Percentiles rank a stretch among this genome's conserved stretches.
Evolutionary conservation across 1,140 invertebrate genomes (phyloP).

Genomic region (Drosophila pallidifrons): DNA sequence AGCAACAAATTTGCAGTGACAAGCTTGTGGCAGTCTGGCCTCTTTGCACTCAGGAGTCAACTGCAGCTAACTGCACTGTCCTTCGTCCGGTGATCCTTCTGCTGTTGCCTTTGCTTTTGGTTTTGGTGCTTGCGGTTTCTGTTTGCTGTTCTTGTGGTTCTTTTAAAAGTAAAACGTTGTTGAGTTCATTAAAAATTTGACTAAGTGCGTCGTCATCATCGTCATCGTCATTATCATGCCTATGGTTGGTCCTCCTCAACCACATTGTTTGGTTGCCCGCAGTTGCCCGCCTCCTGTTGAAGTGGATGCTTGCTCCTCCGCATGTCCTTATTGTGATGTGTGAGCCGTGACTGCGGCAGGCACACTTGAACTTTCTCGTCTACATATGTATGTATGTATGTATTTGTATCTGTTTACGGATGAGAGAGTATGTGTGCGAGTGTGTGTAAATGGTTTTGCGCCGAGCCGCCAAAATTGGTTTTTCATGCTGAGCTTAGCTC

Average conservation of each 20-base stretch:
- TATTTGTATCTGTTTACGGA: slow-evolving; percentile 36
- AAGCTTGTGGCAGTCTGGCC: slow-evolving; percentile 4
- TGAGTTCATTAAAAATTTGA: slow-evolving; percentile 81
- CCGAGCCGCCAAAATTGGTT: slow-evolving; percentile 51
- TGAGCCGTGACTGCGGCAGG: slow-evolving; percentile 32
- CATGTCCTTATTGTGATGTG: slow-evolving; percentile 55
- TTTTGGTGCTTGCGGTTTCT: neutral
- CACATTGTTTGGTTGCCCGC: slow-evolving; percentile 14
- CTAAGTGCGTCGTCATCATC: slow-evolving; percentile 77
- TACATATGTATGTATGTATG: neutral
- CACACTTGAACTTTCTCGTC: slow-evolving; percentile 50
- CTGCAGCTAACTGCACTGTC: slow-evolving; percentile 34
- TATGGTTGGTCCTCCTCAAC: slow-evolving; percentile 14
- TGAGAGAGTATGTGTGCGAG: slow-evolving; percentile 20
- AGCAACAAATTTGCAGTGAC: slow-evolving; percentile 31
- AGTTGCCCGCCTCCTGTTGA: neutral
- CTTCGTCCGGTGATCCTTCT: slow-evolving; percentile 32
- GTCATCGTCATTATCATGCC: slow-evolving; percentile 31
- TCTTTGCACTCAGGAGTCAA: slow-evolving; percentile 24
- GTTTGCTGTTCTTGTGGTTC: slow-evolving; percentile 21
- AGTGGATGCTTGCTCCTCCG: slow-evolving; percentile 29
- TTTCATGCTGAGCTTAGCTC: slow-evolving; percentile 44
- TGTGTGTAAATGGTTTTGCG: slow-evolving; percentile 46
- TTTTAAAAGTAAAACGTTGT: slow-evolving; percentile 78
- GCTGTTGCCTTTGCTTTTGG: neutral